Evolutionary conservation across 1,140 invertebrate genomes (phyloP), one percentile per base, ranked within the genome.

Genomic region (Tachypleus tridentatus): DNA sequence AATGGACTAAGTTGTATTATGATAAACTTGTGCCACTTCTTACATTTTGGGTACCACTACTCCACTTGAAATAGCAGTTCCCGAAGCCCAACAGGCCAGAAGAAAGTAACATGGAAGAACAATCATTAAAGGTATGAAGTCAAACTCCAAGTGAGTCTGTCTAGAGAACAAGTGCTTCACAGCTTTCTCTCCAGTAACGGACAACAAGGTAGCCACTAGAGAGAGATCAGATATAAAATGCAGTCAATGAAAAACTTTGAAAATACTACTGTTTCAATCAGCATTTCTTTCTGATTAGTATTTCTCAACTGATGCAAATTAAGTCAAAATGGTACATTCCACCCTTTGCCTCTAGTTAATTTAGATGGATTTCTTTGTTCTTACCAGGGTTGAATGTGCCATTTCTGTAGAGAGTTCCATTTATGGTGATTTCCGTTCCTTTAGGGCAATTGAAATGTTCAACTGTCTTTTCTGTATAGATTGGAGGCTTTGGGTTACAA

Each of bases 61-160:
- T 10, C 97, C 97, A 74, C 90, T 87, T 3, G 95, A 96, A 48
- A 98, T 88, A 11, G 87, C 86, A 4, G 98, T 78, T 0, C 97
- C 97, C 77, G 97, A 98, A 0, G 96, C 98, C 82, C 87, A 89
- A 51, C 86, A 85, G 3, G 94, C 89, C 66, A 99, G 77, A 5
- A 97, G 75, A 77, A 94, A 99, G 74, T 98, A 98, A 64, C 88
- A 79, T 0, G 88, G 61, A 50, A 93, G 87, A 76, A 98, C 72
- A n/a, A 73, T 65, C 56, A 76, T 67, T 53, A 79, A 69, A 5
- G 76, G 68, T 11, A 69, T 64, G 62, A 74, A 76, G 56, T 71
- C 72, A 70, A 80, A 80, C 68, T 78, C 72, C 7, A 73, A 57
- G 64, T 77, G 75, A 9, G 78, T 78, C 66, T 75, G 71, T 50